Conservation (phyloP, 2,113 vertebrate species). For the Paedocypris sp. region DNA sequence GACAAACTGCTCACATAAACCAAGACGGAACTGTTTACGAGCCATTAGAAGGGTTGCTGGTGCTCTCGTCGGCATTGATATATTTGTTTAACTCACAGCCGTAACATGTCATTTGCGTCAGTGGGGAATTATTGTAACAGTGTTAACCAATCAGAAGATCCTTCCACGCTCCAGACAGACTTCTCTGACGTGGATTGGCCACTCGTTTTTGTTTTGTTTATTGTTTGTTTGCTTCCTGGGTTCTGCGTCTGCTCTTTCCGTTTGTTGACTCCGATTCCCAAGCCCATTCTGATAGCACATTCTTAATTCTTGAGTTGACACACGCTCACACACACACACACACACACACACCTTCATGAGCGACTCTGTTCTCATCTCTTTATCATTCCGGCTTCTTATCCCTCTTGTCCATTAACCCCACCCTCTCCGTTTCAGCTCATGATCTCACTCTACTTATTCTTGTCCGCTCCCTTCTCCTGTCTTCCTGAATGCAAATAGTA, state of each 20-base stretch:
- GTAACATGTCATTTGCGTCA: not conserved
- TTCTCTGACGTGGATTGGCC: slow-evolving; percentile 12
- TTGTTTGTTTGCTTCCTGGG: slow-evolving; percentile 3
- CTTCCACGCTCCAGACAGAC: not conserved
- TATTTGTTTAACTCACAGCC: slow-evolving; percentile 8
- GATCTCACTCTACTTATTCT: slow-evolving; percentile 7
- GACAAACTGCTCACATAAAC: not conserved
- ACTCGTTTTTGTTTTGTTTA: slow-evolving; percentile 20
- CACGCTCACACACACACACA: slow-evolving; percentile 21
- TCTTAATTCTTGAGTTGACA: too few species aligned
- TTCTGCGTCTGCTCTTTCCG: not conserved
- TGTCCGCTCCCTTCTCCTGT: slow-evolving; percentile 36
- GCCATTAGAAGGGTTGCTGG: not conserved
- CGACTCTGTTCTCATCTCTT: slow-evolving; percentile 29
- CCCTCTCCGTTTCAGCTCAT: slow-evolving; percentile 29
- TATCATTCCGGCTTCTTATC: slow-evolving; percentile 19
- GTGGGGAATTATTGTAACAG: slow-evolving; percentile 4
- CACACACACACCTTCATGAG: slow-evolving; percentile 19
- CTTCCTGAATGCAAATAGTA: slow-evolving; percentile 64
- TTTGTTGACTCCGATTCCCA: not conserved
- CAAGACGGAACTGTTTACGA: not conserved
- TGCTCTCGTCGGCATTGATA: not conserved
- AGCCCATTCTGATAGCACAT: too few species aligned
- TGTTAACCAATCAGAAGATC: not conserved
- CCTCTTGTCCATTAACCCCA: slow-evolving; percentile 9